A percentile compares a stretch with the other conserved stretches of the same genome.
phyloP scores from a whole-genome alignment of 1,140 invertebrate species.

The Argopecten irradians region DNA sequence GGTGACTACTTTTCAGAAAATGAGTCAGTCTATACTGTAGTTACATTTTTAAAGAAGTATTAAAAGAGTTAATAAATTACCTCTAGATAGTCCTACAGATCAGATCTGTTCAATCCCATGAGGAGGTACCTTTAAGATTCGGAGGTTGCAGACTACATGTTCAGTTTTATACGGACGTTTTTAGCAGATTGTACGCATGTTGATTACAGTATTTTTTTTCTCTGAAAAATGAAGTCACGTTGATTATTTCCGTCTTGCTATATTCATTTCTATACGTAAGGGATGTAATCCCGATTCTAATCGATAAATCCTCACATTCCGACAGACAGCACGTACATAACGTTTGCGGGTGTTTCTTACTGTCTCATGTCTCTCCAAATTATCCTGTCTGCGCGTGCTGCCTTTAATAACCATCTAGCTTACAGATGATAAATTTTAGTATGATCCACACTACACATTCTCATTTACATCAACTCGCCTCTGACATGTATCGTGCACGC shows the following conservation, averaged over 20 bases:
- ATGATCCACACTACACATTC: not conserved
- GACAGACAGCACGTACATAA: not conserved
- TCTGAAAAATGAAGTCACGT: not conserved
- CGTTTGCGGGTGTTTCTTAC: not conserved
- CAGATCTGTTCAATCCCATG: too few relatives aligned
- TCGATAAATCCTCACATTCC: not conserved
- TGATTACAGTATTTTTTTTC: too few relatives aligned
- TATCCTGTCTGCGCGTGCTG: slow-evolving; percentile 3
- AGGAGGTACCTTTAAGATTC: too few relatives aligned
- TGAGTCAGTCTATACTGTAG: too few relatives aligned
- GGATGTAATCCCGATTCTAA: not conserved
- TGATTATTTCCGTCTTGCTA: not conserved
- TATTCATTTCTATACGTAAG: not conserved
- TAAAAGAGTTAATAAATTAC: too few relatives aligned
- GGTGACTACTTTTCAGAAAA: too few relatives aligned
- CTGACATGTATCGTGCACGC: not conserved
- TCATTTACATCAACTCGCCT: not conserved
- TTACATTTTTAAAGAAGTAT: too few relatives aligned
- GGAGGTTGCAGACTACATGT: too few relatives aligned
- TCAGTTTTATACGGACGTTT: too few relatives aligned
- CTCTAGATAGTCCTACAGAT: too few relatives aligned
- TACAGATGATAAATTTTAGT: not conserved
- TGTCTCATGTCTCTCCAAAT: not conserved
- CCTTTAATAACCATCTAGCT: not conserved
- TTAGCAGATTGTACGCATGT: too few relatives aligned